Evolutionary conservation across 1,140 invertebrate genomes (phyloP), one percentile per base, ranked within the genome.

Genomic region (Megalonaias nervosa): DNA sequence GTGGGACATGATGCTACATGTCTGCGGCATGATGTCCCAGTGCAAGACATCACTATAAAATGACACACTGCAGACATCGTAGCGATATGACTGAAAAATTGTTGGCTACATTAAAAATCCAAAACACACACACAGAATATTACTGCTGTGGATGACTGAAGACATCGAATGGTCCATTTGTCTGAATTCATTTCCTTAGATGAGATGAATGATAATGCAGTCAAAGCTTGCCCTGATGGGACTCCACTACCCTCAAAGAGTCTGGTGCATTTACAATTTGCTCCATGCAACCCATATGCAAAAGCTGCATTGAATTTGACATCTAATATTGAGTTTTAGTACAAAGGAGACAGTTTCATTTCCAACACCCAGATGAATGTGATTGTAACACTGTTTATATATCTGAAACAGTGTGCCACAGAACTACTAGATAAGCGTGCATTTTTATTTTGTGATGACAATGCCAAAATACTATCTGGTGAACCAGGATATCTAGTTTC

Each of bases 391-490:
- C 13, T 62, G 11, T 74, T 67, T 19, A 74, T 55, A 38, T 78
- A 74, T 58, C 71, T 82, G 59, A 77, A 74, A 66, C 48, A 75
- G 26, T 38, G 17, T 31, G 68, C 81, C 56, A 55, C 77, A n/a
- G 55, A 77, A 55, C 26, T 56, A 21, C 26, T 56, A 23, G 70
- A 66, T 21, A 59, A 60, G 23, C 1, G 26, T 11, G 23, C 17
- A n/a, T 21, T 79, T 58, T 14, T 74, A 13, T 67, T 26, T 23
- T 56, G 62, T 65, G 77, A 79, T 68, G 71, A 74, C 26, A 79
- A 79, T 31, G 21, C 61, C n/a, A 79, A 74, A 21, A 38, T 75
- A n/a, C 55, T 31, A 5, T 15, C 1, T 58, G 64, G 73, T n/a
- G 73, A 75, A 60, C 64, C 65, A n/a, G 31, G 62, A 55, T 66